Percentiles rank a stretch among this genome's conserved stretches.
phyloP scores from a whole-genome alignment of 2,888 invertebrate genomes.

The Ypsolopha sequella region DNA sequence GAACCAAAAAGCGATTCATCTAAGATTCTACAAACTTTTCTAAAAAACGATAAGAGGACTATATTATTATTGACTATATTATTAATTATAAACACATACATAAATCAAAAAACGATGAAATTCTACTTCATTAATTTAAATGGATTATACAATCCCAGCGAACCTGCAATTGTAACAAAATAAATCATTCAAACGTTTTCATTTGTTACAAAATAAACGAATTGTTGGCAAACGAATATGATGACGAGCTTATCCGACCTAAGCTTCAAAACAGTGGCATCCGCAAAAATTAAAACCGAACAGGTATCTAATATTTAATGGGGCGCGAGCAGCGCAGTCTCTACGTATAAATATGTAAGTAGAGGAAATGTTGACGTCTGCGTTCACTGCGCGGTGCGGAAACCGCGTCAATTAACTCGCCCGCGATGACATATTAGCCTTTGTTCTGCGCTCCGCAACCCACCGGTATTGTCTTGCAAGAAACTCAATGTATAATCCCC shows the following conservation, averaged over 20 bases:
- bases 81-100: too few relatives aligned
- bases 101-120: too few relatives aligned
- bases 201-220: too few relatives aligned
- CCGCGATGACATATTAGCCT: constrained; percentile 67
- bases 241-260: background rate
- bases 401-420: constrained; percentile 68
- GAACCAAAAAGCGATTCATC: too few relatives aligned
- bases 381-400: constrained; percentile 45
- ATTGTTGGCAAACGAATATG: background rate
- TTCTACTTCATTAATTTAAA: too few relatives aligned
- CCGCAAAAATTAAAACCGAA: constrained; percentile 21
- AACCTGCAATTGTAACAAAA: too few relatives aligned
- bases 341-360: constrained; percentile 59
- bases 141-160: too few relatives aligned
- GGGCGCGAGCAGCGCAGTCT: constrained; percentile 24
- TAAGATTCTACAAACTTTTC: too few relatives aligned
- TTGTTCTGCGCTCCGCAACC: constrained; percentile 40
- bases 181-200: too few relatives aligned
- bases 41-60: too few relatives aligned
- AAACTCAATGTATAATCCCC: constrained; percentile 21
- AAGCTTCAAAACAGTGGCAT: constrained; percentile 1
- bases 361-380: constrained; percentile 60
- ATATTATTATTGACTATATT: too few relatives aligned
- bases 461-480: constrained; percentile 42
- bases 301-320: constrained; percentile 22